phyloP scores from a whole-genome alignment of 2,113 vertebrate species.

The Elgaria multicarinata region DNA sequence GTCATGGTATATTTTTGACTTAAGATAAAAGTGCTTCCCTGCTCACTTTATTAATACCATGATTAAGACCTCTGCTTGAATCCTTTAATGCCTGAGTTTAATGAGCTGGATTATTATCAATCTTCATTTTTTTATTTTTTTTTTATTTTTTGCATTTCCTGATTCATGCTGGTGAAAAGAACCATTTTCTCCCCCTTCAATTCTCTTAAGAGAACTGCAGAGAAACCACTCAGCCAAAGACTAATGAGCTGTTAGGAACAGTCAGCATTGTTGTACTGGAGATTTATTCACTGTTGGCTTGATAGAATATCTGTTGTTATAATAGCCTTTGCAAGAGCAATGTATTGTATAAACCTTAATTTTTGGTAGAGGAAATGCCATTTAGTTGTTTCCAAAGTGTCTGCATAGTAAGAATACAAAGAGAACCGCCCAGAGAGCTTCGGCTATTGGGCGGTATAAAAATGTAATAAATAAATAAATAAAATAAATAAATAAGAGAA shows the following conservation, averaged over 20 bases:
- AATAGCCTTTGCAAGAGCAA: neutral
- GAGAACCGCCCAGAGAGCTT: no score
- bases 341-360: accelerated
- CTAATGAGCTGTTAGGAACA: accelerated
- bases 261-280: accelerated
- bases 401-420: neutral
- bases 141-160: neutral
- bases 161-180: accelerated
- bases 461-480: no score
- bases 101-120: accelerated
- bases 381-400: neutral
- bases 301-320: neutral
- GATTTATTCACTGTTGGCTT: neutral
- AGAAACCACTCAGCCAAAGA: neutral
- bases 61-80: accelerated
- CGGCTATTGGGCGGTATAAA: no score
- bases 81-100: accelerated
- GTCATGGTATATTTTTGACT: neutral
- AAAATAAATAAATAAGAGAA: no score
- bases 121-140: neutral
- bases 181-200: accelerated
- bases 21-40: neutral
- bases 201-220: accelerated
- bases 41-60: neutral
- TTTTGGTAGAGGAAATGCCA: neutral